A percentile compares a stretch with the other conserved stretches of the same genome.
Evolutionary conservation across 2,888 invertebrate genomes (phyloP).

Genomic region (Parasteatoda lunata): DNA sequence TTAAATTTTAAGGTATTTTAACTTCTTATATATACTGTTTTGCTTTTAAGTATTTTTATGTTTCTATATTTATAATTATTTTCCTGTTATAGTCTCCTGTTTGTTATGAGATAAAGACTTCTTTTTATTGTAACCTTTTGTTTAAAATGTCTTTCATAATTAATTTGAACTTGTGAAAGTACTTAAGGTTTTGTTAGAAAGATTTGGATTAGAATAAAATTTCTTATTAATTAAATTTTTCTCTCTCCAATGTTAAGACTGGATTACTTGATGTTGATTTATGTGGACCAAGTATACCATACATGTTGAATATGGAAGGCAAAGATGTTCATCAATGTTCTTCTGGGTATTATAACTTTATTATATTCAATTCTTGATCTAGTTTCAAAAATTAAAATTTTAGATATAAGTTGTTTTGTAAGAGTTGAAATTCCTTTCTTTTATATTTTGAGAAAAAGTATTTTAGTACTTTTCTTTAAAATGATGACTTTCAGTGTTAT

Average conservation of each 20-base stretch:
- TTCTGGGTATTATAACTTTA: slow-evolving; percentile 79
- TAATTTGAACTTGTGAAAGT: not conserved
- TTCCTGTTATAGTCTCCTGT: too few species aligned
- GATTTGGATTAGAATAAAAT: not conserved
- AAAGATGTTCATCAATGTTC: slow-evolving; percentile 90
- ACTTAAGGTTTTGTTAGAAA: not conserved
- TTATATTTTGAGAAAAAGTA: too few species aligned
- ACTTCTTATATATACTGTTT: not conserved
- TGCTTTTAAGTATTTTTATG: too few species aligned
- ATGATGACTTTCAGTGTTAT: too few species aligned
- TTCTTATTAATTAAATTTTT: not conserved
- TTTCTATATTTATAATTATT: too few species aligned
- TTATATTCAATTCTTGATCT: too few species aligned
- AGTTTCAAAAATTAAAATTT: too few species aligned
- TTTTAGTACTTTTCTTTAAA: too few species aligned
- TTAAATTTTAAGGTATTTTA: slow-evolving; percentile 65
- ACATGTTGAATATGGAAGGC: slow-evolving; percentile 88
- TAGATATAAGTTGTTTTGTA: too few species aligned
- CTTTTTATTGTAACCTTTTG: not conserved
- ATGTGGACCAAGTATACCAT: slow-evolving; percentile 95
- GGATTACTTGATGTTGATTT: slow-evolving; percentile 94
- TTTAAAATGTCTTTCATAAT: not conserved
- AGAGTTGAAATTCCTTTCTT: too few species aligned
- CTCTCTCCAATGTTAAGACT: slow-evolving; percentile 79
- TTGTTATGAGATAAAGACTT: not conserved